A percentile compares a stretch with the other conserved stretches of the same genome.
These are phyloP conservation scores for Ophioderma brevispina DNA, from an alignment of 35 echinoderm and acorn worm genomes.

Conservation along the genomic window DNA sequence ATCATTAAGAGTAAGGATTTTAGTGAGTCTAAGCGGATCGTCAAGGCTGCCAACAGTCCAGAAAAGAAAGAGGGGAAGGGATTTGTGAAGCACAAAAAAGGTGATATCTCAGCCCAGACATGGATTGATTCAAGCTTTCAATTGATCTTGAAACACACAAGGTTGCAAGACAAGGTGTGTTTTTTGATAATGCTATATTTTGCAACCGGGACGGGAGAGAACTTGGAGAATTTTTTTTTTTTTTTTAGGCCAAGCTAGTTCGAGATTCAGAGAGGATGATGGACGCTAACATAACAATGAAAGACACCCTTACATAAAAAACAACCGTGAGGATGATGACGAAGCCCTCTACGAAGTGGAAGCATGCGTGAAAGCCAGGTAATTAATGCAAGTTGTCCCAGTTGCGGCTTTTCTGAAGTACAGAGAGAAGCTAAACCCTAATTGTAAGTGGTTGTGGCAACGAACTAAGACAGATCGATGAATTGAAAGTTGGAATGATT, in stretches of 20 bases:
- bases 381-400: conserved; percentile 16
- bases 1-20: no score
- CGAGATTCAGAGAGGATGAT: no score
- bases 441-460: conserved; percentile 35
- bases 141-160: conserved; percentile 7
- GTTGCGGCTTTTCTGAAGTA: background rate
- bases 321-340: conserved; percentile 14
- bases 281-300: background rate
- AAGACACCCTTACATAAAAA: conserved; percentile 31
- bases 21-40: no score
- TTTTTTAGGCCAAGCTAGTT: background rate
- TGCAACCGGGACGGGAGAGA: conserved; percentile 29
- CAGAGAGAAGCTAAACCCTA: conserved; percentile 12
- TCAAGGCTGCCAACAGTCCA: no score
- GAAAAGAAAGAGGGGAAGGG: background rate
- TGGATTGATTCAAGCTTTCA: conserved; percentile 24
- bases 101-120: conserved; percentile 11
- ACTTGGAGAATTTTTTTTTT: no score
- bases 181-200: conserved; percentile 37
- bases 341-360: conserved; percentile 19
- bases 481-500: no score
- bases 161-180: conserved; percentile 30
- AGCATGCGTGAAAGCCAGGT: conserved; percentile 38
- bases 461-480: conserved; percentile 21
- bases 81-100: conserved; percentile 26